Conservation (phyloP, 2,797 vertebrate genomes). For the Lacerta agilis region DNA sequence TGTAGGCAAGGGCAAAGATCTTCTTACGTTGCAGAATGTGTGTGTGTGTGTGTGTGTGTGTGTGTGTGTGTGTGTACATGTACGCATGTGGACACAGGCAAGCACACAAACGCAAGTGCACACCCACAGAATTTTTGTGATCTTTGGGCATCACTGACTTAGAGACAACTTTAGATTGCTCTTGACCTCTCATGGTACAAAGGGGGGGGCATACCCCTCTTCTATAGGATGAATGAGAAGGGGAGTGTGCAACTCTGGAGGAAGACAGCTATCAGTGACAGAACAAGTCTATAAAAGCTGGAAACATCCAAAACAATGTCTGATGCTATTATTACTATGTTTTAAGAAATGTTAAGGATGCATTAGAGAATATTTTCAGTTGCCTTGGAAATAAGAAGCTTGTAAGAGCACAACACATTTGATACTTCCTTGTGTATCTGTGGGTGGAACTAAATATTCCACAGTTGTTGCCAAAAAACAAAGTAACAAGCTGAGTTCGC, state of each 20-base stretch:
- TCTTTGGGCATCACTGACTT: no score
- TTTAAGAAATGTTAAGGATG: background rate
- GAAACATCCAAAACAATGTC: background rate
- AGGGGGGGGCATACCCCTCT: background rate
- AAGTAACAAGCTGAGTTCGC: background rate
- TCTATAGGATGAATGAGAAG: background rate
- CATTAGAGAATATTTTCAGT: background rate
- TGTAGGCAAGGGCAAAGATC: no score
- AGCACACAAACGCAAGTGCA: no score
- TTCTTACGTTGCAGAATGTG: no score
- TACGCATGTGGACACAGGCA: no score
- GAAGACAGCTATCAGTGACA: background rate
- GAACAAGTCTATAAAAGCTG: background rate
- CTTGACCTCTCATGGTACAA: no score
- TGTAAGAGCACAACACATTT: background rate
- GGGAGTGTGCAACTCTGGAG: background rate
- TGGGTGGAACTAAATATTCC: background rate
- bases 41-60: no score
- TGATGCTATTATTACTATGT: background rate
- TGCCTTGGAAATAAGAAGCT: background rate
- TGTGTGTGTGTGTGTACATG: no score
- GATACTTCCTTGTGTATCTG: background rate
- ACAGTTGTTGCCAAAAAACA: background rate
- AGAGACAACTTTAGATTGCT: no score
- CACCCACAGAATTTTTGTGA: no score